Conservation (phyloP, 2,888 invertebrate species). For the Trichopria drosophilae region DNA sequence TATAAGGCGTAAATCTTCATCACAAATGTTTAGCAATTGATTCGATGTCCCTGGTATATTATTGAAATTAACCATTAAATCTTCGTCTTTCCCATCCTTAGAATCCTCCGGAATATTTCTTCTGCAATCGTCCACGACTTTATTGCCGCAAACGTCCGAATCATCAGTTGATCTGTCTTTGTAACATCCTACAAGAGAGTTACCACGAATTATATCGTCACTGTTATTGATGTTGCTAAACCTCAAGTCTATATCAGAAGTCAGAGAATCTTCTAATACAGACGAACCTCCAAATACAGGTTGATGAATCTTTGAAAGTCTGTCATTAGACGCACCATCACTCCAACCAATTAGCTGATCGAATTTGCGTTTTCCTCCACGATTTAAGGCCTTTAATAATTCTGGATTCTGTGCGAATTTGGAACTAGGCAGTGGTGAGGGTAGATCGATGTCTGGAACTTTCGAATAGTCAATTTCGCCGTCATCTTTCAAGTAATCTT, state of each 20-base stretch:
- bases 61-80: too few relatives aligned
- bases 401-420: conserved; percentile 57
- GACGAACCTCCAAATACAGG: conserved; percentile 49
- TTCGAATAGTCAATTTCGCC: conserved; percentile 57
- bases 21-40: too few relatives aligned
- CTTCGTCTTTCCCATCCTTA: too few relatives aligned
- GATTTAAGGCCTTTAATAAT: conserved; percentile 50
- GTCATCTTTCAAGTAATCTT: conserved; percentile 60
- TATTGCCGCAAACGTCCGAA: too few relatives aligned
- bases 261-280: conserved; percentile 48
- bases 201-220: conserved; percentile 33
- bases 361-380: conserved; percentile 54
- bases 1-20: too few relatives aligned
- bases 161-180: too few relatives aligned
- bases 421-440: conserved; percentile 56
- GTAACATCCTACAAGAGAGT: too few relatives aligned
- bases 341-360: conserved; percentile 56
- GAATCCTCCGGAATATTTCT: too few relatives aligned
- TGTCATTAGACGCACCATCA: conserved; percentile 46
- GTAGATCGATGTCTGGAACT: conserved; percentile 53
- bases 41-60: too few relatives aligned
- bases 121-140: too few relatives aligned
- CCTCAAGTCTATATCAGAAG: conserved; percentile 49
- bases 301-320: conserved; percentile 48
- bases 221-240: conserved; percentile 31